phyloP scores from a whole-genome alignment of 2,888 invertebrate genomes.

The Troides oblongomaculatus region DNA sequence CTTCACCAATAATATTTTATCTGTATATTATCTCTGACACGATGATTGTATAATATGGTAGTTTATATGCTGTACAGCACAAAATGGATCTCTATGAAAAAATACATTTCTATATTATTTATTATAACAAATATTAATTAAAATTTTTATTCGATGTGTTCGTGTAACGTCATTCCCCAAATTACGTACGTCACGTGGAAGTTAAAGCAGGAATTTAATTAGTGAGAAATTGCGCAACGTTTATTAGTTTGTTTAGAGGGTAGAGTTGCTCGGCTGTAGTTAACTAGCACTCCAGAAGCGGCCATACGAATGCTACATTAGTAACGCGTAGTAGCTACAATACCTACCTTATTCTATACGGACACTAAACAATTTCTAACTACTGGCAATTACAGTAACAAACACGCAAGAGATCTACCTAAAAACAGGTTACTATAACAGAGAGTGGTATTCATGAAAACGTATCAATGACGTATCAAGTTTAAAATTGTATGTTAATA shows the following conservation, averaged over 20 bases:
- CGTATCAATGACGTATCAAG: too few relatives aligned
- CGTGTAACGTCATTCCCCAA: slow-evolving; percentile 1
- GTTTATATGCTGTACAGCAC: too few relatives aligned
- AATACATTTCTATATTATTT: too few relatives aligned
- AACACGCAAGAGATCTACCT: not conserved
- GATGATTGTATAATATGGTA: too few relatives aligned
- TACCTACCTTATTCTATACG: not conserved
- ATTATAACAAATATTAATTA: not conserved
- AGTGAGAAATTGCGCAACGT: slow-evolving; percentile 57
- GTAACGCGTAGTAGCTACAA: slow-evolving; percentile 32
- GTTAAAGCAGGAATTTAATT: slow-evolving; percentile 39
- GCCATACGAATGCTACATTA: slow-evolving; percentile 42
- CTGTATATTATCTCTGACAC: too few relatives aligned
- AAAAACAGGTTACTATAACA: not conserved
- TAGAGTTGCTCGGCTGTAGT: slow-evolving; percentile 43
- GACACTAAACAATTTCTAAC: not conserved
- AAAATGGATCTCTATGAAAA: not conserved
- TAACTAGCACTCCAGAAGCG: slow-evolving; percentile 36
- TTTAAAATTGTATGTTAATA: not conserved
- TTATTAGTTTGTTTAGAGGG: slow-evolving; percentile 53
- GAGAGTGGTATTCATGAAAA: too few relatives aligned
- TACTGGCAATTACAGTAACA: not conserved
- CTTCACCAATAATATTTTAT: not conserved
- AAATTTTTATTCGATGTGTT: not conserved
- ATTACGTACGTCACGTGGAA: slow-evolving; percentile 23